Evolutionary conservation across 2,797 vertebrate genomes (phyloP).

Genomic region (Knipowitschia caucasica): DNA sequence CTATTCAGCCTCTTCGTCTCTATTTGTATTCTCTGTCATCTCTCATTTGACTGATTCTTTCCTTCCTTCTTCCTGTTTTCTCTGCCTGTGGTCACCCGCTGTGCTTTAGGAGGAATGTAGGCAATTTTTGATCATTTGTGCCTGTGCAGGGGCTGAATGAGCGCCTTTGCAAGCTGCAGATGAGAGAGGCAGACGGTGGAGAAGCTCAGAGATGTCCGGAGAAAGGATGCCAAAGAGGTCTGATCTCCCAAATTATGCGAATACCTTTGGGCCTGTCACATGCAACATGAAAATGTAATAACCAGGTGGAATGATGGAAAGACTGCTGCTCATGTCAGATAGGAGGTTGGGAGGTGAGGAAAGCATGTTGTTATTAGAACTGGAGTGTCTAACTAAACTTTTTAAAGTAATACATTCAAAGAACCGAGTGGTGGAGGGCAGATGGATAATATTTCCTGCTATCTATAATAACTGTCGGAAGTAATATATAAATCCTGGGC

Average conservation of each 20-base stretch:
- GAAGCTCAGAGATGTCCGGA: conserved; percentile 28
- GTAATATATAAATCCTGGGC: no score
- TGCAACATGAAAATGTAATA: conserved; percentile 53
- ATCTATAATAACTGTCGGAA: no score
- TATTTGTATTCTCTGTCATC: conserved; percentile 57
- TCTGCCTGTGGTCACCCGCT: conserved; percentile 32
- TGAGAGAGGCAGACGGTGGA: conserved; percentile 17
- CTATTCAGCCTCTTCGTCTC: conserved; percentile 27
- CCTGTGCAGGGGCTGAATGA: conserved; percentile 44
- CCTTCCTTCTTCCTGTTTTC: conserved; percentile 3
- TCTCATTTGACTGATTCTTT: conserved; percentile 53
- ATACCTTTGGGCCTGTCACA: conserved; percentile 16
- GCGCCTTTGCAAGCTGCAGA: conserved; percentile 21
- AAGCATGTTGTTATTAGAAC: not conserved
- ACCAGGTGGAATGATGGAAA: conserved; percentile 39
- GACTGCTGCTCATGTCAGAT: conserved; percentile 16
- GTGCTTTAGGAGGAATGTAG: conserved; percentile 57
- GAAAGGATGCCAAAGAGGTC: conserved; percentile 51
- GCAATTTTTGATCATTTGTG: conserved; percentile 56
- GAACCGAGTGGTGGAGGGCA: no score
- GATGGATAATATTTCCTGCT: no score
- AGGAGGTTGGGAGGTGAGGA: conserved; percentile 26
- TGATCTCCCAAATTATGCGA: conserved; percentile 42
- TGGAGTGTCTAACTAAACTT: not conserved
- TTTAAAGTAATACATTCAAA: no score